Evolutionary conservation across 2,797 vertebrate genomes (phyloP).

Genomic region (Echiichthys vipera): DNA sequence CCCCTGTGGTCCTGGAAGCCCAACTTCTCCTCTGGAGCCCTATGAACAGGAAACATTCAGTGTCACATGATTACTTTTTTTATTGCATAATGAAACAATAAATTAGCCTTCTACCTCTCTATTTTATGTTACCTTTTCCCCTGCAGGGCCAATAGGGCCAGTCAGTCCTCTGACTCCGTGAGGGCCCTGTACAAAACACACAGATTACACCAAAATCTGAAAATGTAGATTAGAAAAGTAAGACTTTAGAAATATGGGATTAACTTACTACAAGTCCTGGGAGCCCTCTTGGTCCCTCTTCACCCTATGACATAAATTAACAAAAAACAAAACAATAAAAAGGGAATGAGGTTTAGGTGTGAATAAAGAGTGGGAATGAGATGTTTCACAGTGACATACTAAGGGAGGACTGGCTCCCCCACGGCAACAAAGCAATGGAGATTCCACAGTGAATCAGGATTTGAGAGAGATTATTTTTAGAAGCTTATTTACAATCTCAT

Average conservation of each 20-base stretch:
- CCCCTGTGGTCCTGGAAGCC: slow-evolving; percentile 86
- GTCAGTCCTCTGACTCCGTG: slow-evolving; percentile 70
- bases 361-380: neutral
- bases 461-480: slow-evolving; percentile 18
- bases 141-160: slow-evolving; percentile 75
- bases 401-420: neutral
- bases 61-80: neutral
- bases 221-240: neutral
- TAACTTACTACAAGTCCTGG: slow-evolving; percentile 78
- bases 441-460: slow-evolving; percentile 1
- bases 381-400: neutral
- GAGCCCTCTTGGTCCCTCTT: slow-evolving; percentile 80
- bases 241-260: neutral
- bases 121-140: slow-evolving; percentile 72
- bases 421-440: slow-evolving; percentile 6
- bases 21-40: slow-evolving; percentile 86
- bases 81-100: neutral
- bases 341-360: neutral
- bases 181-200: slow-evolving; percentile 71
- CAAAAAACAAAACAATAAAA: slow-evolving; percentile 1
- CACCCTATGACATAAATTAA: slow-evolving; percentile 73
- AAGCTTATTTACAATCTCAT: slow-evolving; percentile 44
- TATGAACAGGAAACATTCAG: slow-evolving; percentile 59
- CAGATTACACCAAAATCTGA: slow-evolving; percentile 13
- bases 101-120: neutral